Base-by-base conservation (phyloP, 2,113 vertebrate genomes). In the Hippocampus comes region DNA sequence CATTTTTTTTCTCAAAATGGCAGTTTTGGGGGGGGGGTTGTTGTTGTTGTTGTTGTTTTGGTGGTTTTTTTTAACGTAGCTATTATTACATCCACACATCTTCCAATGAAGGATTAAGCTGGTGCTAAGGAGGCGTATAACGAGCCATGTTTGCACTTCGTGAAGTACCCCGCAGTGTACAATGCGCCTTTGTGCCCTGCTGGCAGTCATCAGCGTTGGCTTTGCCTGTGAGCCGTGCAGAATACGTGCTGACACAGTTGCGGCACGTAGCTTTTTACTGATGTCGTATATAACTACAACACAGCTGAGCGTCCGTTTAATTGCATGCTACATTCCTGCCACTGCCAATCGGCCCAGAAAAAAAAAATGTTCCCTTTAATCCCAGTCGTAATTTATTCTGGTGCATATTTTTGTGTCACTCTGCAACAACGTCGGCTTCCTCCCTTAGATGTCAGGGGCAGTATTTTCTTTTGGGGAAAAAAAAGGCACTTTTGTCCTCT, bases 401-500 rank as follows among this genome's bases (percentile, higher is more conserved):
- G 69, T 60, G 77, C 64, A 59, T 30, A 71, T 17, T 53, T 75
- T 53, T 64, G 11, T 78, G 72, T 80, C 79, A 27, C 23, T 15
- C 11, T 15, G n/a, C 56, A 25, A 27, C 11, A 25, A 2, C 57
- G 17, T 66, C n/a, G 18, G 42, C 42, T 48, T 66, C 34, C 42
- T 66, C 46, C 63, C 6, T 48, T 43, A 46, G 21, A 12, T 27
- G 63, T 66, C 12, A 38, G 14, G 57, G 23, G 23, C 2, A 5
- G 27, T 42, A 57, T 66, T 86, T 82, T 78, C 68, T 65, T 43
- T 70, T 49, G 0, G 23, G 43, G 20, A 79, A 90, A 81, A 87
- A n/a, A 27, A 91, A 87, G 80, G 79, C 48, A 53, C 72, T 73
- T 67, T 90, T 91, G 90, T 91, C 71, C 73, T 82, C 75, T 70